Conservation (phyloP, 2,888 invertebrate genomes). For the Suillia variegata region DNA sequence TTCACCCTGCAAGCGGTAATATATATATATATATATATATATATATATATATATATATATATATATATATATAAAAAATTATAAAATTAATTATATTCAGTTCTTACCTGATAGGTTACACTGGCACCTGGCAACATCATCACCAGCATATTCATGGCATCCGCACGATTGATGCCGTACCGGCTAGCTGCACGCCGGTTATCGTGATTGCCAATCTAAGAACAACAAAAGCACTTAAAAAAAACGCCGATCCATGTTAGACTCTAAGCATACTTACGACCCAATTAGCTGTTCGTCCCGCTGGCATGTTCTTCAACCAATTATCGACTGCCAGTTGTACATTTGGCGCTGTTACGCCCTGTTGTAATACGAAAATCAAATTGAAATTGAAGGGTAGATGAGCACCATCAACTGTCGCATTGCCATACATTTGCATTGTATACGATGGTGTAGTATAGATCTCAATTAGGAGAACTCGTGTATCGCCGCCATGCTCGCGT, state of each 20-base stretch:
- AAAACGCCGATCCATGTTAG: not conserved
- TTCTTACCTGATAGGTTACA: conserved; percentile 66
- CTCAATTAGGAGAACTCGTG: conserved; percentile 66
- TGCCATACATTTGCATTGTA: conserved; percentile 67
- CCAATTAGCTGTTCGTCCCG: conserved; percentile 66
- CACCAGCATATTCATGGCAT: conserved; percentile 77
- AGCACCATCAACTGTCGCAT: conserved; percentile 59
- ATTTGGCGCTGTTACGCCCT: conserved; percentile 62
- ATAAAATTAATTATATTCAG: too few species aligned
- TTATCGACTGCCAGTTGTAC: conserved; percentile 62
- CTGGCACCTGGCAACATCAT: conserved; percentile 68
- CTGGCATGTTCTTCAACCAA: conserved; percentile 66
- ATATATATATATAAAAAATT: too few species aligned
- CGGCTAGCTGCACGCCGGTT: conserved; percentile 67
- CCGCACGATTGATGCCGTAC: conserved; percentile 68
- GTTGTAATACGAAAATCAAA: conserved; percentile 63
- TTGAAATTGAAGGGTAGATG: conserved; percentile 71
- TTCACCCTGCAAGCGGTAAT: conserved; percentile 62
- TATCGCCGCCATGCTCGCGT: conserved; percentile 56
- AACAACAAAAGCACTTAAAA: not conserved
- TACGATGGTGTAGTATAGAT: conserved; percentile 63
- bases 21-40: too few species aligned
- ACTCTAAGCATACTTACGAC: conserved; percentile 70
- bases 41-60: too few species aligned
- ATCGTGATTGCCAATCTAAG: conserved; percentile 75